Evolutionary conservation across 2,797 vertebrate species (phyloP), one percentile per base, ranked within the genome.

Genomic region (Diplodus sargus): DNA sequence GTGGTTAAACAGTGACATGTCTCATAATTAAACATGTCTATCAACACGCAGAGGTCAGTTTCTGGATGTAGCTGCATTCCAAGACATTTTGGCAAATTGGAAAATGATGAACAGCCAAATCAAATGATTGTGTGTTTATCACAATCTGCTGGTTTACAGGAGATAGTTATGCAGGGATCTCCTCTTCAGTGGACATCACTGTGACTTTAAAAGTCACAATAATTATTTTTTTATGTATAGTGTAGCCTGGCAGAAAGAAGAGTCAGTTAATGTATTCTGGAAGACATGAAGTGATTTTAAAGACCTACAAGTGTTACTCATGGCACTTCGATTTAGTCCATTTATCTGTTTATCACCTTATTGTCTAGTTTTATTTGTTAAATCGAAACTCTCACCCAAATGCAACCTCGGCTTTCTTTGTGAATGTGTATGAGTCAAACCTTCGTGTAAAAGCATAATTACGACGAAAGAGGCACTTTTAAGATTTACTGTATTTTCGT

Each of bases 111-210:
- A 20, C 2, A 6, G 23, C 17, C 23, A 51, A 42, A 51, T 12
- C 18, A 45, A n/a, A 56, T 52, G 25, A 3, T 22, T 14, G 11
- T 8, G 15, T 18, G 47, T 72, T 71, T 61, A 59, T 73, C 60
- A 16, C 4, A 56, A 61, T 81, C 71, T 54, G 48, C 53, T 77
- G 67, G 5, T 52, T 67, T 22, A 60, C n/a, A 68, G 58, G 23
- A 45, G 13, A 25, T 1, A 18, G 12, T 49, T 42, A 34, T 5
- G 4, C 9, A 8, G 18, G 22, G 52, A 25, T 64, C 12, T 12
- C 34, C 18, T n/a, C 4, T 0, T 66, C n/a, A 61, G 45, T 77
- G n/a, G 23, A 18, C 16, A 3, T 48, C 70, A 48, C 30, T 20
- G 17, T 63, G 70, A 22, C 53, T 51, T 39, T 43, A 43, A 25